Evolutionary conservation across 2,113 vertebrate genomes (phyloP).

Genomic region (Esox niger): DNA sequence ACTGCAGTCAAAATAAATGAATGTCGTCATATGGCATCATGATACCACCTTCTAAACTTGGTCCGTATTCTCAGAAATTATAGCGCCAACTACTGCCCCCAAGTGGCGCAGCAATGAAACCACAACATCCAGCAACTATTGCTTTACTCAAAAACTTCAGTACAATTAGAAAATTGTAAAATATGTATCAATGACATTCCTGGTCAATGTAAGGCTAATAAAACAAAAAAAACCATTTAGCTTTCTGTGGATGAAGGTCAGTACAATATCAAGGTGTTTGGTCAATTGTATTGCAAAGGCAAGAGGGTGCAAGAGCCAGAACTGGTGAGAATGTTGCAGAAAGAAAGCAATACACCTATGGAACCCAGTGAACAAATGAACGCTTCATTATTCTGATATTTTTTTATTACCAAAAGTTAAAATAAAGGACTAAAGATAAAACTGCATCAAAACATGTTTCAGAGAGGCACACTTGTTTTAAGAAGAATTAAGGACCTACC

Average conservation of each 20-base stretch:
- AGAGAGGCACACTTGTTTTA: neutral
- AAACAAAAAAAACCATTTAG: too few relatives aligned
- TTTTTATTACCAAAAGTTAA: neutral
- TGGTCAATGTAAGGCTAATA: too few relatives aligned
- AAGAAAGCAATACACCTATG: neutral
- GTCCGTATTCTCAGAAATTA: neutral
- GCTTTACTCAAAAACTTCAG: neutral
- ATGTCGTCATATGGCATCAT: constrained; percentile 17
- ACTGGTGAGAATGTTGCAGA: neutral
- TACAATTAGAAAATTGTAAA: too few relatives aligned
- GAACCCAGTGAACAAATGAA: too few relatives aligned
- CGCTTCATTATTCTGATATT: neutral
- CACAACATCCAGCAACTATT: constrained; percentile 5
- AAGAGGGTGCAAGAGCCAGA: too few relatives aligned
- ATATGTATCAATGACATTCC: too few relatives aligned
- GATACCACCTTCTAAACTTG: constrained; percentile 3
- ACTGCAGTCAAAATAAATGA: constrained; percentile 22
- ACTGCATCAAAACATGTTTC: neutral
- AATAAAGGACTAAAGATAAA: neutral
- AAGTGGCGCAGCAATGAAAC: constrained; percentile 31
- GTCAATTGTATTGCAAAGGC: too few relatives aligned
- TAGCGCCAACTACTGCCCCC: constrained; percentile 38
- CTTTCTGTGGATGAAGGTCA: too few relatives aligned
- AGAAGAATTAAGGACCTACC: neutral
- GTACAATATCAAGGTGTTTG: too few relatives aligned